phyloP scores from a whole-genome alignment of 2,113 vertebrate genomes.

The Pterophyllum scalare region DNA sequence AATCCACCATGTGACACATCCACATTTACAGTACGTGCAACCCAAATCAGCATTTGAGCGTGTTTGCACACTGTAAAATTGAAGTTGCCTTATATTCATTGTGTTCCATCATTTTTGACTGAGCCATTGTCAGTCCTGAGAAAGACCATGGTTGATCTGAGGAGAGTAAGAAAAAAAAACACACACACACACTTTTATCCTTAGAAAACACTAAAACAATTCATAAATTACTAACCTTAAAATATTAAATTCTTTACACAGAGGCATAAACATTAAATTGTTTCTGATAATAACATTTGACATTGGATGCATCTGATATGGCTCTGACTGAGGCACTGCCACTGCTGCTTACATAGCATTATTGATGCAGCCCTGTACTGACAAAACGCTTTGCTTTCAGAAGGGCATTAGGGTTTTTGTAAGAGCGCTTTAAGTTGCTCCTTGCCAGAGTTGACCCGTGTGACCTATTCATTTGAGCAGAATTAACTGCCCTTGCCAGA shows the following conservation, averaged over 20 bases:
- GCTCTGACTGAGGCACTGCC: slow-evolving; percentile 50
- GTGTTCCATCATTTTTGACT: background rate
- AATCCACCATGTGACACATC: background rate
- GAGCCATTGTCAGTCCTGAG: background rate
- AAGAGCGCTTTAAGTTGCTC: slow-evolving; percentile 73
- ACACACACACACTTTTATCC: background rate
- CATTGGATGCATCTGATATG: slow-evolving; percentile 15
- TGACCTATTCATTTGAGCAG: slow-evolving; percentile 80
- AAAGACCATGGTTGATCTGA: background rate
- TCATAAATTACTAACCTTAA: background rate
- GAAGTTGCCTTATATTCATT: background rate
- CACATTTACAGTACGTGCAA: background rate
- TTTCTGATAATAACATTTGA: slow-evolving; percentile 11
- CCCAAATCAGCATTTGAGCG: background rate
- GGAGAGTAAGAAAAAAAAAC: background rate
- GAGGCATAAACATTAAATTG: background rate
- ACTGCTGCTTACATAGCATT: slow-evolving; percentile 61
- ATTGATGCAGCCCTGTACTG: slow-evolving; percentile 66
- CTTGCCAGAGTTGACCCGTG: slow-evolving; percentile 76
- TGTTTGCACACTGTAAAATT: background rate
- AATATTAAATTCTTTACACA: background rate
- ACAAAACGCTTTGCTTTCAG: slow-evolving; percentile 79
- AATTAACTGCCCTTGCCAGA: slow-evolving; percentile 81
- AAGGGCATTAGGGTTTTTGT: slow-evolving; percentile 75
- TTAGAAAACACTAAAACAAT: background rate